Conservation (phyloP, 2,113 vertebrate species). For the Mobula birostris region DNA sequence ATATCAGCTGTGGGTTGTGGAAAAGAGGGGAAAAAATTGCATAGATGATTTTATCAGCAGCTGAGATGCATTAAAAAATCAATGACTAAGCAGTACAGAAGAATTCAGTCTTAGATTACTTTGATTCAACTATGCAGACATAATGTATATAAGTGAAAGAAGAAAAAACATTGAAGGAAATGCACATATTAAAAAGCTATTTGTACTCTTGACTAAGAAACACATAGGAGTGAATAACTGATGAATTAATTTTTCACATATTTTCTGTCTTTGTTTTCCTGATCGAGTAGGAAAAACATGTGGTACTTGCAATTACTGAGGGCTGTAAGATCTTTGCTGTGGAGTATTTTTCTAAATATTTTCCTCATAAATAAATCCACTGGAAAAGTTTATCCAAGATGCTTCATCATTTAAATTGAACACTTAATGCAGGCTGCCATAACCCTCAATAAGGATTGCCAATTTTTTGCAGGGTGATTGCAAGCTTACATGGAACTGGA, state of each 20-base stretch:
- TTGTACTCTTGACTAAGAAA: not conserved
- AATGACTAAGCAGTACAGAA: not conserved
- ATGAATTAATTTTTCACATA: not conserved
- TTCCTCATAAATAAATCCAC: conserved; percentile 1
- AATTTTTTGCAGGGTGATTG: conserved; percentile 12
- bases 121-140: not conserved
- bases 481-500: not conserved
- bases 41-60: not conserved
- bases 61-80: not conserved
- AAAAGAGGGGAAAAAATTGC: not conserved
- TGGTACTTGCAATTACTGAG: not conserved
- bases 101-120: not conserved
- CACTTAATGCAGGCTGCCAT: conserved; percentile 4
- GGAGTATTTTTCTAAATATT: conserved; percentile 22
- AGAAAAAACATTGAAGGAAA: not conserved
- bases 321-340: not conserved
- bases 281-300: not conserved
- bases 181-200: not conserved
- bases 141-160: not conserved
- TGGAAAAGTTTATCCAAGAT: not conserved
- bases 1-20: not conserved
- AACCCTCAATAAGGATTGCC: conserved; percentile 21
- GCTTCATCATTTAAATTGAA: conserved; percentile 20
- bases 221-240: not conserved
- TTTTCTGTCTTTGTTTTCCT: not conserved